These are phyloP conservation scores for Macaca fascicularis DNA, from an alignment of 2,113 vertebrate species.

Conservation along the genomic window DNA sequence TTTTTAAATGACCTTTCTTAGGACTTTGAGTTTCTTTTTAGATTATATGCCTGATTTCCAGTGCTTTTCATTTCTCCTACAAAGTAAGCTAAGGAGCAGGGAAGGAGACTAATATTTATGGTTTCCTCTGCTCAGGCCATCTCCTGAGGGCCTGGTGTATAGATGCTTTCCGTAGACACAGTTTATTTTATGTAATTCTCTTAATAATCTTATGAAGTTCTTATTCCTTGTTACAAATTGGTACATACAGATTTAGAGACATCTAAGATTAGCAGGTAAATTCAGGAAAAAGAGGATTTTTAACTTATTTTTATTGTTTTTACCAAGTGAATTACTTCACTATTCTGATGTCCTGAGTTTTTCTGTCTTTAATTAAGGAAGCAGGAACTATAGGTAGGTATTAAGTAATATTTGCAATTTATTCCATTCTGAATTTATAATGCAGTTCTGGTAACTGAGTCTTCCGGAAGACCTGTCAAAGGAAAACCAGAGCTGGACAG, in stretches of 20 bases:
- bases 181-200: not conserved
- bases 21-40: not conserved
- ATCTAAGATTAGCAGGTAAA: not conserved
- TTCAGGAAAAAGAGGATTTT: not conserved
- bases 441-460: not conserved
- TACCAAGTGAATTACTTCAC: not conserved
- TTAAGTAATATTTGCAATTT: not conserved
- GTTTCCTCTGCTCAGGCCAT: too few species aligned
- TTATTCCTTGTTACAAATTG: not conserved
- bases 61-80: not conserved
- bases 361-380: not conserved
- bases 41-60: not conserved
- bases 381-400: not conserved
- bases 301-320: not conserved
- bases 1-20: not conserved
- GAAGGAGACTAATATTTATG: not conserved
- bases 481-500: not conserved
- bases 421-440: not conserved
- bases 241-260: not conserved
- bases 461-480: not conserved
- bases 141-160: not conserved
- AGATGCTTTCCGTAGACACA: not conserved
- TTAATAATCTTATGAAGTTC: not conserved
- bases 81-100: not conserved
- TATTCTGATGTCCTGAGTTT: not conserved